Conservation (phyloP, 1,140 invertebrate genomes). For the Drosophila elegans region DNA sequence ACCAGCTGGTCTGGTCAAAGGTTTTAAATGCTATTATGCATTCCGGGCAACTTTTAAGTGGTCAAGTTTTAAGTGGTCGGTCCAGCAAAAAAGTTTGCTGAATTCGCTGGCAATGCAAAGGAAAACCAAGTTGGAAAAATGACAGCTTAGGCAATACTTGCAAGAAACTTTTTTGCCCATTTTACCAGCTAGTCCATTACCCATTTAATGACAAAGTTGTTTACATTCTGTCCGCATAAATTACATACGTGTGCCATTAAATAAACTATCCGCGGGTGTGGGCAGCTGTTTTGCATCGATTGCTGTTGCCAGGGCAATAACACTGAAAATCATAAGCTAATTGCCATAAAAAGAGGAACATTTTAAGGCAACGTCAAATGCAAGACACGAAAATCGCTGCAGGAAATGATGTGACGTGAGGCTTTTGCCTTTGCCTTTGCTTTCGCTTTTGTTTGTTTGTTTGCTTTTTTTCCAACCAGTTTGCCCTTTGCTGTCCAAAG, state of each 20-base stretch:
- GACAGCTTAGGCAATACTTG: slow-evolving; percentile 41
- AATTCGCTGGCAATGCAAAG: slow-evolving; percentile 1
- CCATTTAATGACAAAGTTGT: slow-evolving; percentile 43
- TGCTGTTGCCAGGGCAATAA: slow-evolving; percentile 15
- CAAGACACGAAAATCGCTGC: slow-evolving; percentile 71
- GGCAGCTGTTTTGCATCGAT: slow-evolving; percentile 34
- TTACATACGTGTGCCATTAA: slow-evolving; percentile 49
- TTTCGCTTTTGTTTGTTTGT: slow-evolving; percentile 3
- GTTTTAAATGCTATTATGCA: slow-evolving; percentile 11
- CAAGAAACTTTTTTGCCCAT: slow-evolving; percentile 3
- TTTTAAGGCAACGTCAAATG: slow-evolving; percentile 63
- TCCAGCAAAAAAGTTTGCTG: slow-evolving; percentile 13
- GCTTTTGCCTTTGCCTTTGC: slow-evolving; percentile 59
- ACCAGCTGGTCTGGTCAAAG: slow-evolving; percentile 5
- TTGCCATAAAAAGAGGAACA: slow-evolving; percentile 55
- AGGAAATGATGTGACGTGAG: slow-evolving; percentile 75
- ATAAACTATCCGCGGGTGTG: slow-evolving; percentile 33
- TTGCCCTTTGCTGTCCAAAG: slow-evolving; percentile 57
- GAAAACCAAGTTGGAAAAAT: slow-evolving; percentile 15
- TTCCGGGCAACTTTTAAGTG: slow-evolving; percentile 35
- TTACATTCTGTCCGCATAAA: slow-evolving; percentile 49
- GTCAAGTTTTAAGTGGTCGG: slow-evolving; percentile 45
- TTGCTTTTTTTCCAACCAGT: slow-evolving; percentile 12
- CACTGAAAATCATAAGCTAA: slow-evolving; percentile 55
- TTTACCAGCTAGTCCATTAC: slow-evolving; percentile 16